Percentiles rank a stretch among this genome's conserved stretches.
phyloP scores from a whole-genome alignment of 2,113 vertebrate genomes.

The Pterocles orientalis region DNA sequence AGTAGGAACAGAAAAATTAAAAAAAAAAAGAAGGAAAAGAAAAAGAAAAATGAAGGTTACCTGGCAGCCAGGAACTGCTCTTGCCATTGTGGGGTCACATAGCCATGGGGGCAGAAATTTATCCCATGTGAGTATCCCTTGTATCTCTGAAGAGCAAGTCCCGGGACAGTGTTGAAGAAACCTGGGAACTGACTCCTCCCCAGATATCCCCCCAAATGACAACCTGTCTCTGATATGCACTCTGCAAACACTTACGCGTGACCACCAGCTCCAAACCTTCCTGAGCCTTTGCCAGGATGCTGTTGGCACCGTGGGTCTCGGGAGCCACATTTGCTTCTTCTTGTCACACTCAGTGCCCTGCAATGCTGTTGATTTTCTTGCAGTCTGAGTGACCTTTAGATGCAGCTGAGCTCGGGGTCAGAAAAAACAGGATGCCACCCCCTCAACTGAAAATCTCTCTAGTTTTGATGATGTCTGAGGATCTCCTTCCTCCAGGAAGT shows the following conservation, averaged over 20 bases:
- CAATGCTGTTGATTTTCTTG: background rate
- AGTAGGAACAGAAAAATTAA: background rate
- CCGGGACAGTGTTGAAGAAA: background rate
- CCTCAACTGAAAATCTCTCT: background rate
- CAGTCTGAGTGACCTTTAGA: background rate
- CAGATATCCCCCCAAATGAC: background rate
- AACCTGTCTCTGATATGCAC: background rate
- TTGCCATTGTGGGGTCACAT: background rate
- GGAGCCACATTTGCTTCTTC: background rate
- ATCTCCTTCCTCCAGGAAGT: background rate
- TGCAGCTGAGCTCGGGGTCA: background rate
- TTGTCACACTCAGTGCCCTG: background rate
- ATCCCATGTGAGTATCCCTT: background rate
- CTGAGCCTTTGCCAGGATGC: background rate
- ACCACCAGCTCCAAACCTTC: background rate
- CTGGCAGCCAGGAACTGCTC: background rate
- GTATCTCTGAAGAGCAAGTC: background rate
- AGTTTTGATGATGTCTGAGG: background rate
- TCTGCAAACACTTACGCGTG: background rate
- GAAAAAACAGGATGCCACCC: background rate
- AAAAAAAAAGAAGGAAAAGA: background rate
- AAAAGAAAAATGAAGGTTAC: background rate
- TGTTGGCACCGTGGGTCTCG: background rate
- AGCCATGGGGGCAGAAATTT: background rate
- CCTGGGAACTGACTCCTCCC: background rate